Evolutionary conservation across 2,113 vertebrate species (phyloP), one percentile per base, ranked within the genome.

Genomic region (Hylia prasina): DNA sequence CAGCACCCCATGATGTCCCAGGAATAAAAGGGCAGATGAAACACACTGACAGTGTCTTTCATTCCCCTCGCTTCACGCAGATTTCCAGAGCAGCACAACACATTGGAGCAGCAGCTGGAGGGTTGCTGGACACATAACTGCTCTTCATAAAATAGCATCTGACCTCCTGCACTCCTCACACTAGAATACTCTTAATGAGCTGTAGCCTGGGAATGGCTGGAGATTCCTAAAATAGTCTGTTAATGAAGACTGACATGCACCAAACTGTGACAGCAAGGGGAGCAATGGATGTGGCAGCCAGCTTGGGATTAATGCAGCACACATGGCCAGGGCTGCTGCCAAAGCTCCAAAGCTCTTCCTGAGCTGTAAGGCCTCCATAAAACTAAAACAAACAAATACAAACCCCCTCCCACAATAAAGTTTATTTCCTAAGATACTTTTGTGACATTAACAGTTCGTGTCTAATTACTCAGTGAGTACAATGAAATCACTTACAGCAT

Each of bases 231-330:
- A 96, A 95, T 86, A 96, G 90, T 51, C 92, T 25, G 16, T 53
- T 96, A 97, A 97, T 93, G 90, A 97, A 96, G 96, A 97, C 71
- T 90, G 94, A 92, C 94, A 23, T 4, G 61, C 79, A 89, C 61
- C 93, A 89, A 96, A 82, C 75, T 10, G 39, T 72, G 94, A 61
- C 76, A 78, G 81, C 65, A 28, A 91, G 47, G 61, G 64, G 73
- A 92, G 83, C 60, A 5, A 47, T 28, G 94, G 92, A 93, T 56
- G 93, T 51, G 94, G 88, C 94, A 93, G 68, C 70, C 15, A 86
- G 76, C 30, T 84, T 45, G 91, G 89, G 77, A 91, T 79, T 80
- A 92, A 90, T 8, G 47, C 63, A 27, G 65, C 17, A 42, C 92
- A 87, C 42, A 7, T 42, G 84, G 47, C 78, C 72, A 91, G 83